Evolutionary conservation across 53 echinoderm and acorn worm genomes (phyloP).

Genomic region (Temnopleurus reevesii): DNA sequence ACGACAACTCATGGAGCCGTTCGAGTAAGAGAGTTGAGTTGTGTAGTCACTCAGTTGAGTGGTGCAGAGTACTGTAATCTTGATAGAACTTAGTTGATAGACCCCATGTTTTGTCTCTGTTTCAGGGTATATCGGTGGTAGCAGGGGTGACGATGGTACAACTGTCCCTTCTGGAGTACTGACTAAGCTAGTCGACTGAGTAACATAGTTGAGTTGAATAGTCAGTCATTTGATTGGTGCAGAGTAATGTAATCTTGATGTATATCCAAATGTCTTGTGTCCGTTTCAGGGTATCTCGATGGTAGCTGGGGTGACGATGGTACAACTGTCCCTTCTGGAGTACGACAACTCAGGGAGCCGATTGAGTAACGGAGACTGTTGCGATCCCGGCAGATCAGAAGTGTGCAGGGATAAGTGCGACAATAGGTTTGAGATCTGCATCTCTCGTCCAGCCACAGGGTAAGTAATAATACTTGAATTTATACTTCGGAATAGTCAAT

Average conservation of each 20-base stretch:
- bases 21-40: not conserved
- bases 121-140: not conserved
- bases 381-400: not conserved
- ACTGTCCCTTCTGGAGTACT: not conserved
- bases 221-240: too few species aligned
- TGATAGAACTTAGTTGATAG: too few species aligned
- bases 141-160: constrained; percentile 7
- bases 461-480: too few species aligned
- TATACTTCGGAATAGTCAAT: too few species aligned
- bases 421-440: constrained; percentile 24
- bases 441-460: not conserved
- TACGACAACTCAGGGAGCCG: not conserved
- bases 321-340: not conserved
- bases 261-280: too few species aligned
- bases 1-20: not conserved
- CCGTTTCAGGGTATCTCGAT: not conserved
- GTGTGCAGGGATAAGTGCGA: constrained; percentile 25
- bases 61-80: too few species aligned
- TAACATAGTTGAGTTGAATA: too few species aligned
- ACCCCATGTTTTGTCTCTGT: too few species aligned
- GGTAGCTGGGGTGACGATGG: constrained; percentile 8
- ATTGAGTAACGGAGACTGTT: not conserved
- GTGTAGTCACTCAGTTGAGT: too few species aligned
- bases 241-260: too few species aligned
- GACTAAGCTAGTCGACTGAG: not conserved